Evolutionary conservation across 1,140 invertebrate species (phyloP), one percentile per base, ranked within the genome.

Genomic region (Leptonema lineaticorne): DNA sequence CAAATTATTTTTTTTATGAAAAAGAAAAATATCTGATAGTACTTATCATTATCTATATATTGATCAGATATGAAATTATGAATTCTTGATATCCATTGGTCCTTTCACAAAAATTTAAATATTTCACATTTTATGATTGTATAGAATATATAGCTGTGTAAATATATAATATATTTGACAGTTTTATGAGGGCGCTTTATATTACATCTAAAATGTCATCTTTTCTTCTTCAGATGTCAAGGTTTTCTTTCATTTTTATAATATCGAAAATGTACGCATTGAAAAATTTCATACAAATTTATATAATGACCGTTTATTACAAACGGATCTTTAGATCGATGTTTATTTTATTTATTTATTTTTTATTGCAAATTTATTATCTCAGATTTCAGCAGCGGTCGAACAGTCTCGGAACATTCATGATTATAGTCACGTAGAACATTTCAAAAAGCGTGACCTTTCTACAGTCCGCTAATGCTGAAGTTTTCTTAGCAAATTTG

Each of bases 371-470:
- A 20, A 3, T 48, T 18, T 48, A 48, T 20, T 48, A 16, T 6
- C 14, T 6, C 46, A 20, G 3, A 48, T 16, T 48, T 16, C 18
- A 48, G 2, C 20, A 22, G 8, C 20, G 18, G n/a, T 26, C 22
- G 24, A 53, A 22, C 22, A 24, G 9, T 18, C 9, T n/a, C n/a
- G 5, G 22, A 24, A 26, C 22, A 24, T 53, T 53, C 50, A 24
- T 53, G 50, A 26, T 53, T 24, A 1, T 11, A 53, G 50, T 53
- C 50, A 53, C 50, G 50, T 53, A 53, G 50, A 45, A n/a, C 4
- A 14, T 45, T 45, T 16, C 11, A 9, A n/a, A 16, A 45, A 45
- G n/a, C n/a, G n/a, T n/a, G n/a, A n/a, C 37, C 16, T 16, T 2
- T 41, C 16, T 11, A 41, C 11, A 9, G 16, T 41, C 2, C 37